phyloP scores from a whole-genome alignment of 2,888 invertebrate species.

The Coelinius sp. region DNA sequence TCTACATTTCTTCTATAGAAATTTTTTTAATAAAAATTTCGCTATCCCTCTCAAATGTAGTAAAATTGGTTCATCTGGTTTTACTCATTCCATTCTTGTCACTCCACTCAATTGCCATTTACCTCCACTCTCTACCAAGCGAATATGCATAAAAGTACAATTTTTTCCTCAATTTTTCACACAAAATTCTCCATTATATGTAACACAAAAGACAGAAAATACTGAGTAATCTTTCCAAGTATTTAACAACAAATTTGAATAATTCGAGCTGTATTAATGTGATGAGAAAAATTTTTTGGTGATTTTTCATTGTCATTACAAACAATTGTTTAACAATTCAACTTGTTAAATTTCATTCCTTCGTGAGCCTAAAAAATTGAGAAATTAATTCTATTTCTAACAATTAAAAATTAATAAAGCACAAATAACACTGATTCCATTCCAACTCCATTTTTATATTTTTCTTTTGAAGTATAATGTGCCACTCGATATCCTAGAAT shows the following conservation, averaged over 20 bases:
- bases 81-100: no score
- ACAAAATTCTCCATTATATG: background rate
- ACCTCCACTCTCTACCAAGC: background rate
- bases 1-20: no score
- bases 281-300: background rate
- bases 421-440: slow-evolving; percentile 5
- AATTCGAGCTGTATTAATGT: background rate
- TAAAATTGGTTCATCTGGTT: no score
- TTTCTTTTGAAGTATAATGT: background rate
- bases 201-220: background rate
- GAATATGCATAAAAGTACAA: background rate
- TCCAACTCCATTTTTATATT: background rate
- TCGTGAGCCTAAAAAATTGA: background rate
- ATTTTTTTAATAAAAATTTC: no score
- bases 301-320: background rate
- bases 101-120: background rate
- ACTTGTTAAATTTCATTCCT: background rate
- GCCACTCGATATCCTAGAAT: slow-evolving; percentile 7
- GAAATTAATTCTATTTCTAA: background rate
- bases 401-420: slow-evolving; percentile 6
- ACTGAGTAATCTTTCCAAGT: slow-evolving; percentile 14
- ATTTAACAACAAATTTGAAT: background rate
- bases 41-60: no score
- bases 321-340: slow-evolving; percentile 3
- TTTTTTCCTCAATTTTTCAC: background rate